A percentile compares a stretch with the other conserved stretches of the same genome.
Conservation (phyloP, 2,113 vertebrate species). For the Albula goreensis region DNA sequence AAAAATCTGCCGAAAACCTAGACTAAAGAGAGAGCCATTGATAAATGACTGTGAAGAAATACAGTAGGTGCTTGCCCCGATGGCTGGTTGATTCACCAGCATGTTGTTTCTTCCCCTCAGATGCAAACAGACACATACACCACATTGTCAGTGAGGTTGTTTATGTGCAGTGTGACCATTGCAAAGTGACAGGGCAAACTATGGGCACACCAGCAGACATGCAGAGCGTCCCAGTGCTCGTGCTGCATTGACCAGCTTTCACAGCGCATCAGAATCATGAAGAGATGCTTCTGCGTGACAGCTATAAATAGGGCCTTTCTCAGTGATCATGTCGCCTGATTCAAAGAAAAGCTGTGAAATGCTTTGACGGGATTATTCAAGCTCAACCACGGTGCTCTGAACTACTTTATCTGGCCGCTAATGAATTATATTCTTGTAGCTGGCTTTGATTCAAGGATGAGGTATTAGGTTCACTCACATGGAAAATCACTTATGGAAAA, state of each 20-base stretch:
- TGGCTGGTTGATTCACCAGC: constrained; percentile 57
- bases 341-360: constrained; percentile 57
- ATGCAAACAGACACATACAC: constrained; percentile 54
- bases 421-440: background rate
- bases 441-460: background rate
- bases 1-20: too few species aligned
- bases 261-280: constrained; percentile 58
- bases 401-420: constrained; percentile 31
- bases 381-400: constrained; percentile 44
- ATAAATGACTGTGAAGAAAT: background rate
- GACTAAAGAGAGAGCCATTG: too few species aligned
- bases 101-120: constrained; percentile 53
- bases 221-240: constrained; percentile 19
- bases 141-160: constrained; percentile 53
- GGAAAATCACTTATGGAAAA: background rate
- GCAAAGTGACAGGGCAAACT: constrained; percentile 31
- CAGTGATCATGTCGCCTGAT: constrained; percentile 61
- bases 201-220: constrained; percentile 22
- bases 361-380: constrained; percentile 56
- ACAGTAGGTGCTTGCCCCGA: constrained; percentile 51
- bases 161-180: constrained; percentile 15
- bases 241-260: constrained; percentile 58
- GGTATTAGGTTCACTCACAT: background rate
- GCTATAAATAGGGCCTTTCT: constrained; percentile 65
- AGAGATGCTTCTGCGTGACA: constrained; percentile 4